phyloP scores from a whole-genome alignment of 2,113 vertebrate genomes.

The Cisticola juncidis region DNA sequence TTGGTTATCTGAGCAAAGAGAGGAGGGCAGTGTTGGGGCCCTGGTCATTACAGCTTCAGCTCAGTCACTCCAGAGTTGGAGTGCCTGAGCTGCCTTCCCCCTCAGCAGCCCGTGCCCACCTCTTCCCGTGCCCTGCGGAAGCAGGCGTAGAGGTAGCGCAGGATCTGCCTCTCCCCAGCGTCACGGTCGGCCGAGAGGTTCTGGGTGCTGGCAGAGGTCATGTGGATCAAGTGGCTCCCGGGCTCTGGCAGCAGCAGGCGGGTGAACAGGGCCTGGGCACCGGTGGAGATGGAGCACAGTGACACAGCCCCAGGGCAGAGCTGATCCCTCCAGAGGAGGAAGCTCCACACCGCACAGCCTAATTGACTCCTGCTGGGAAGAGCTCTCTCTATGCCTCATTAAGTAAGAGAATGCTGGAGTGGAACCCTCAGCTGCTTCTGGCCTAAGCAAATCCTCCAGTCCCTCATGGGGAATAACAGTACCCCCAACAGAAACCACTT shows the following conservation, averaged over 20 bases:
- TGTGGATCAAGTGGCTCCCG: constrained; percentile 90
- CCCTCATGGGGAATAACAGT: rapidly evolving
- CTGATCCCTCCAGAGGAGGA: rapidly evolving
- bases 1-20: constrained; percentile 85
- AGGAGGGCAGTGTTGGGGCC: neutral
- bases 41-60: rapidly evolving
- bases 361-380: neutral
- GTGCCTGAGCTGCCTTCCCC: rapidly evolving
- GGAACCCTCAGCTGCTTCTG: neutral
- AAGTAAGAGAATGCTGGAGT: rapidly evolving
- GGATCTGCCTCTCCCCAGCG: constrained; percentile 88
- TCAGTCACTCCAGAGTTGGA: rapidly evolving
- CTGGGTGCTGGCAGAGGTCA: constrained; percentile 83
- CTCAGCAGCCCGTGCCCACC: constrained; percentile 61
- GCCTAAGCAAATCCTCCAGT: no score
- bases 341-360: rapidly evolving
- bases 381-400: rapidly evolving
- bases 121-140: constrained; percentile 93
- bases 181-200: constrained; percentile 96
- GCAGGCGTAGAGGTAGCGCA: constrained; percentile 92
- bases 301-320: neutral
- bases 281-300: neutral
- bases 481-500: rapidly evolving
- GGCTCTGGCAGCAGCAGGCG: constrained; percentile 91
- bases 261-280: constrained; percentile 86